Base-by-base conservation (phyloP, 2,888 invertebrate genomes). In the Clostera curtula region DNA sequence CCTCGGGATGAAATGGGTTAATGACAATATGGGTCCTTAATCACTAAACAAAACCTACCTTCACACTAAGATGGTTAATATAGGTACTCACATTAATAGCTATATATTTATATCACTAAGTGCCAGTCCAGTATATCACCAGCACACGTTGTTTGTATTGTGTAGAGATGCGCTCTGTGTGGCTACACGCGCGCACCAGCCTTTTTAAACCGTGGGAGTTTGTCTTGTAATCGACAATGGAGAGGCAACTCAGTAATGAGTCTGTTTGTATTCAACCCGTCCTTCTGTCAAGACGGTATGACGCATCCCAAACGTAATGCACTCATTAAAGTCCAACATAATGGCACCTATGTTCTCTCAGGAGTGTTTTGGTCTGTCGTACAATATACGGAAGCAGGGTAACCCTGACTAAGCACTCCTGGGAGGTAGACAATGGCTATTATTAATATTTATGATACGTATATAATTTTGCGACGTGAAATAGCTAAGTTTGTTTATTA, bases 181-280 rank as follows among this genome's bases (percentile, higher is more conserved):
- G 58, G 50, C 58, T 59, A 52, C 60, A 61, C 64, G 58, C 63
- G 60, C 67, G 60, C 52, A 43, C 67, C 57, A 56, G 69, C 74
- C 72, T 79, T 80, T 83, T 79, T 82, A 83, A 75, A 68, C 77
- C 77, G 80, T 80, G 82, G 70, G 80, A 82, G 66, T 76, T 82
- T 77, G 76, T 74, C 67, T 71, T 68, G 55, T 69, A 71, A 76
- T 70, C 73, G 69, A 77, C 79, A 80, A 82, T 79, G 68, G 74
- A 69, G 70, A 59, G 57, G 66, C 68, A 69, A 73, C n/a, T n/a
- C n/a, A 68, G 67, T 80, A 82, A 82, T 82, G 70, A 76, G 82
- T 73, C 59, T 61, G 70, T 79, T 77, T 77, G 75, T 76, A 82
- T 62, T 70, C 80, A 63, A 51, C 43, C 50, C 70, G 80, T 74